phyloP scores from a whole-genome alignment of 2,888 invertebrate species.

The Meganola albula region DNA sequence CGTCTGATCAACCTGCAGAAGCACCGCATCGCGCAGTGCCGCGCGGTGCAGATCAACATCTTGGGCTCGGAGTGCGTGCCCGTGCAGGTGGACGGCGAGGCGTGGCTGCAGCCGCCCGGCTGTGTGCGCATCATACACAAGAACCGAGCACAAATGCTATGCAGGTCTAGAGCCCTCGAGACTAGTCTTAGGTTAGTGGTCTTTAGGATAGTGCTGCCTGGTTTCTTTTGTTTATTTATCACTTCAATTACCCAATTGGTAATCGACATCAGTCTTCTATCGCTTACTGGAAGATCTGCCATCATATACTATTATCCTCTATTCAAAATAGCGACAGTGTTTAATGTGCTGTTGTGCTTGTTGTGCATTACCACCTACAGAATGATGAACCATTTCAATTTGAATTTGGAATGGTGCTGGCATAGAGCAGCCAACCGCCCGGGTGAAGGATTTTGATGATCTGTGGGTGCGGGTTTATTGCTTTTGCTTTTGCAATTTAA shows the following conservation, averaged over 20 bases:
- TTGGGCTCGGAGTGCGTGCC: constrained; percentile 95
- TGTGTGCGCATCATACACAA: constrained; percentile 97
- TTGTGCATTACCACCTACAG: too few species aligned
- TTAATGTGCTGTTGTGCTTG: too few species aligned
- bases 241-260: background rate
- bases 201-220: constrained; percentile 27
- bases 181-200: constrained; percentile 84
- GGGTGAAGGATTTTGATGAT: too few species aligned
- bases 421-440: too few species aligned
- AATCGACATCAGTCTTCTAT: background rate
- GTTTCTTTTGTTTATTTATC: constrained; percentile 8
- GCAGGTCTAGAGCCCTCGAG: constrained; percentile 92
- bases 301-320: too few species aligned
- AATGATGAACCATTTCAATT: too few species aligned
- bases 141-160: constrained; percentile 97
- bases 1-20: constrained; percentile 96
- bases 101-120: constrained; percentile 98
- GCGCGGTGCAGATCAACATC: constrained; percentile 97
- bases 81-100: constrained; percentile 96
- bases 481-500: too few species aligned
- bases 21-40: constrained; percentile 97
- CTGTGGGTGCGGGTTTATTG: too few species aligned
- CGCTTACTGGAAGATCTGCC: too few species aligned
- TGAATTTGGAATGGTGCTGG: too few species aligned
- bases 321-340: too few species aligned